Percentiles rank a stretch among this genome's conserved stretches.
These are phyloP conservation scores for Acridotheres tristis DNA, from an alignment of 2,797 vertebrate species.

Conservation along the genomic window DNA sequence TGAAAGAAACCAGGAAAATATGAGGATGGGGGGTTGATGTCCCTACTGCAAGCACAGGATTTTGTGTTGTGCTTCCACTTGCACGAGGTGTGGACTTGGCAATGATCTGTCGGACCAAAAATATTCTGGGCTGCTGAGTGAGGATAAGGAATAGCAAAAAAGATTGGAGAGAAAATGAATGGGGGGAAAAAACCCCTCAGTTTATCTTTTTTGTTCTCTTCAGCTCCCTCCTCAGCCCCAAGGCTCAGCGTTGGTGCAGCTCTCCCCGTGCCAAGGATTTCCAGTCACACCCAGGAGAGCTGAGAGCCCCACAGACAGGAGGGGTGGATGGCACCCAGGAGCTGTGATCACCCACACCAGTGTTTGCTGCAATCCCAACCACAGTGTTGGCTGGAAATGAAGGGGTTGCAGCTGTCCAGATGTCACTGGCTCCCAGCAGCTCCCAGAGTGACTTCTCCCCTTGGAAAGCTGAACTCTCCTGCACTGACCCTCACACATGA, in stretches of 20 bases:
- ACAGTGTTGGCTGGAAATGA: not conserved
- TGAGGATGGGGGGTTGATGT: not conserved
- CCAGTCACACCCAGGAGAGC: not conserved
- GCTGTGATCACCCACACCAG: not conserved
- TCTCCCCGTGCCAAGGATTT: not conserved
- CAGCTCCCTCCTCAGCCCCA: not conserved
- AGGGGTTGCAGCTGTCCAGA: not conserved
- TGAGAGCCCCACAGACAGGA: not conserved
- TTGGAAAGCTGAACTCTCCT: not conserved
- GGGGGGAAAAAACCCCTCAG: not conserved
- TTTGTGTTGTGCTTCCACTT: not conserved
- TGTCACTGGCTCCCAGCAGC: not conserved
- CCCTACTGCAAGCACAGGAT: not conserved
- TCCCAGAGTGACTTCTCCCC: not conserved
- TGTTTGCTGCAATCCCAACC: conserved; percentile 12
- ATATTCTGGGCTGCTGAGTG: not conserved
- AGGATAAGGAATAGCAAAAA: not conserved
- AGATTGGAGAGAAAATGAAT: not conserved
- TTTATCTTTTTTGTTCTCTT: not conserved
- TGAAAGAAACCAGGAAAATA: not conserved
- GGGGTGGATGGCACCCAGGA: not conserved
- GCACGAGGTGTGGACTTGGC: not conserved
- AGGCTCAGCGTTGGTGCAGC: not conserved
- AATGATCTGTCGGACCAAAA: not conserved
- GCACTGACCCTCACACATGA: not conserved